Conservation (phyloP, 2,888 invertebrate genomes). For the Plemyria rubiginata region DNA sequence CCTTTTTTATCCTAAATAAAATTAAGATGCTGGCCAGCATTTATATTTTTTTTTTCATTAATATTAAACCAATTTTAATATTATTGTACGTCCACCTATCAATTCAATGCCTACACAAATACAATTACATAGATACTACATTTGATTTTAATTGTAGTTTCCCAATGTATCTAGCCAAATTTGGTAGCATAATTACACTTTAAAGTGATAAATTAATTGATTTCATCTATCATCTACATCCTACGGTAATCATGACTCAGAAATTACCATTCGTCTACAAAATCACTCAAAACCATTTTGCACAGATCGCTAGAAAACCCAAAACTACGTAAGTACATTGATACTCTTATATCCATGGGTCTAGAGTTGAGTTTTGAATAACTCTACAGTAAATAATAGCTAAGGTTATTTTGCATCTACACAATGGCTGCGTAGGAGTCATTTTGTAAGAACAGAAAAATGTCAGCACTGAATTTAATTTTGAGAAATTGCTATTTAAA, state of each 20-base stretch:
- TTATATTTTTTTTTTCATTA: too few relatives aligned
- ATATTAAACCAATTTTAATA: too few relatives aligned
- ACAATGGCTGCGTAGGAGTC: conserved; percentile 69
- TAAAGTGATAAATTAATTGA: conserved; percentile 63
- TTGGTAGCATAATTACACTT: conserved; percentile 57
- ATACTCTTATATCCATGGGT: fast-evolving
- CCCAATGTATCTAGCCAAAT: conserved; percentile 18
- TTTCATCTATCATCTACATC: conserved; percentile 55
- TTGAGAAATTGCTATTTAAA: conserved; percentile 49
- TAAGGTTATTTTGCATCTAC: conserved; percentile 50
- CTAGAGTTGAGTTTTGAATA: conserved; percentile 26
- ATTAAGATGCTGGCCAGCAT: too few relatives aligned
- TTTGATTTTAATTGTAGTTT: conserved; percentile 7
- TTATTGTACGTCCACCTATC: not conserved
- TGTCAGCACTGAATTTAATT: conserved; percentile 56
- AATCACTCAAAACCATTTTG: conserved; percentile 48
- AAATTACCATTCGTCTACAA: conserved; percentile 52
- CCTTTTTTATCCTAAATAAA: too few relatives aligned
- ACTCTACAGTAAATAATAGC: conserved; percentile 3
- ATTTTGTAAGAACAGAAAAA: conserved; percentile 67
- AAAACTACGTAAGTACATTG: not conserved
- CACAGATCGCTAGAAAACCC: conserved; percentile 35
- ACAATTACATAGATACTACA: not conserved
- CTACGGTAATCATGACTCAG: conserved; percentile 41
- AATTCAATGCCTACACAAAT: not conserved